Evolutionary conservation across 2,888 invertebrate genomes (phyloP).

Genomic region (Ptilodon capucinus): DNA sequence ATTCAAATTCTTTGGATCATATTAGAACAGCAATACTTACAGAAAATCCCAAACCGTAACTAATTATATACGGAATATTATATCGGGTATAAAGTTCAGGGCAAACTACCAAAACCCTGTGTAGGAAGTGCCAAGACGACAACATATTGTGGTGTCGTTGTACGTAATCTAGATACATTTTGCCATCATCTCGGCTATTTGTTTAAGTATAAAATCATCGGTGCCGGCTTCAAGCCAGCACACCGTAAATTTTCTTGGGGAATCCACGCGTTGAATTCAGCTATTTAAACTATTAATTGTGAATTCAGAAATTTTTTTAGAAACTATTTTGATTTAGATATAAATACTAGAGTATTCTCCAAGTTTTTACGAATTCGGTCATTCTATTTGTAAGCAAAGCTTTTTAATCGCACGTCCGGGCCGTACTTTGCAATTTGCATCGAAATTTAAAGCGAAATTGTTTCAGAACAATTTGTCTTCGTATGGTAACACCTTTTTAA

Average conservation of each 20-base stretch:
- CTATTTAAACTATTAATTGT: conserved; percentile 6
- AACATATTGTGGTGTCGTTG: conserved; percentile 29
- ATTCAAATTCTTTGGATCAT: too few species aligned
- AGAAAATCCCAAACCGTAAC: background rate
- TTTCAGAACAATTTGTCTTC: too few species aligned
- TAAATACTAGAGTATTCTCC: background rate
- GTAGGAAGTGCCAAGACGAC: conserved; percentile 58
- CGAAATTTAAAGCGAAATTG: too few species aligned
- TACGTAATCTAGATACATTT: conserved; percentile 9
- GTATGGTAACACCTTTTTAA: too few species aligned
- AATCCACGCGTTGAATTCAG: conserved; percentile 2
- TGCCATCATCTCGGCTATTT: background rate
- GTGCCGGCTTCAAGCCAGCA: too few species aligned
- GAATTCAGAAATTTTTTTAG: background rate
- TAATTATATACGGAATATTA: background rate
- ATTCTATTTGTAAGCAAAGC: too few species aligned
- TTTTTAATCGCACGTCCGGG: too few species aligned
- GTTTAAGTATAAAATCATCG: background rate
- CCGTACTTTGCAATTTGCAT: too few species aligned
- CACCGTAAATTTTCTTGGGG: background rate
- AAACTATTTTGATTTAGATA: background rate
- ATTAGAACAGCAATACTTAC: too few species aligned
- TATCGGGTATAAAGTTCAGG: conserved; percentile 48
- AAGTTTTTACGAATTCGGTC: background rate
- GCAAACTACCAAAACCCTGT: conserved; percentile 64